Evolutionary conservation across 2,797 vertebrate genomes (phyloP).

Genomic region (Chiroxiphia lanceolata): DNA sequence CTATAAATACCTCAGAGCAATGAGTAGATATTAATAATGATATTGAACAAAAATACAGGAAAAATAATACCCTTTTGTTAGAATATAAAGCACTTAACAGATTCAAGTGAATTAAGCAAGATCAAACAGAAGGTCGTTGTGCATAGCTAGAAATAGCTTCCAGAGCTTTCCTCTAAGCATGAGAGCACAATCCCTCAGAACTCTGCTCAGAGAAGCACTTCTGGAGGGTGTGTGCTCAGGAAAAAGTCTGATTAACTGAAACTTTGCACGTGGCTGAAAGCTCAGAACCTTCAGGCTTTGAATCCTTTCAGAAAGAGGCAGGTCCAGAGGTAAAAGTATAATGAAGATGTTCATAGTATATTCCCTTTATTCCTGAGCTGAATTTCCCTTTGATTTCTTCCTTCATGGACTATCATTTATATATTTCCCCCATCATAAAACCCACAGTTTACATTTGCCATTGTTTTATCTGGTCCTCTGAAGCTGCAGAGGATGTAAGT

Average conservation of each 20-base stretch:
- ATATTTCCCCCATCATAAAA: neutral
- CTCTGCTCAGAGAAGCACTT: neutral
- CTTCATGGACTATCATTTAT: neutral
- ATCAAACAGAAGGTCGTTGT: conserved; percentile 42
- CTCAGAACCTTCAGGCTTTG: conserved; percentile 14
- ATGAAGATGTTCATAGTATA: neutral
- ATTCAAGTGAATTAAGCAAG: conserved; percentile 31
- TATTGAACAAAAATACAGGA: conserved; percentile 1
- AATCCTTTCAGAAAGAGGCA: neutral
- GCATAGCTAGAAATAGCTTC: conserved; percentile 28
- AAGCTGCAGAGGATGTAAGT: neutral
- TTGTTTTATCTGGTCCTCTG: neutral
- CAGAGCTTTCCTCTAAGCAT: conserved; percentile 19
- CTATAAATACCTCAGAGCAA: neutral
- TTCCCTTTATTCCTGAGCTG: neutral
- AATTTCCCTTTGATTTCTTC: neutral
- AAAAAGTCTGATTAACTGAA: neutral
- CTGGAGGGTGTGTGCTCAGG: conserved; percentile 14
- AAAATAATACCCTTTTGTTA: conserved; percentile 40
- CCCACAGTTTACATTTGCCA: neutral
- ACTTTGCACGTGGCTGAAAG: neutral
- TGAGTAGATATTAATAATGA: conserved; percentile 45
- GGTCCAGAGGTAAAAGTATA: neutral
- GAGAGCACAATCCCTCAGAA: neutral
- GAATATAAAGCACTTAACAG: neutral